Conservation (phyloP, 2,888 invertebrate genomes). For the Mycogona germanica region DNA sequence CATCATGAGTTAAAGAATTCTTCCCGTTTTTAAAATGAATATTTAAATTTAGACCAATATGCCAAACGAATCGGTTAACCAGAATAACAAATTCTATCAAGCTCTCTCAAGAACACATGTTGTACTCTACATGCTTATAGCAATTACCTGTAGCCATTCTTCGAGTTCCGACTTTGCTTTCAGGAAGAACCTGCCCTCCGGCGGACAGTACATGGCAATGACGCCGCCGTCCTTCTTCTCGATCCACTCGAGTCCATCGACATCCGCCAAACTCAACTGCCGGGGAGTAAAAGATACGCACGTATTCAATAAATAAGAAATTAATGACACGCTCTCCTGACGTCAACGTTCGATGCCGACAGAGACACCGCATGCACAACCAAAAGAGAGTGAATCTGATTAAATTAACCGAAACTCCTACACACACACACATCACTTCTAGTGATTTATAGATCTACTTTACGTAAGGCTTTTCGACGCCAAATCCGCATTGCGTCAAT, state of each 20-base stretch:
- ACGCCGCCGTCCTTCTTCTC: constrained; percentile 50
- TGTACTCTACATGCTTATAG: neutral
- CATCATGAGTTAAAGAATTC: no score
- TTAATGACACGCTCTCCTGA: neutral
- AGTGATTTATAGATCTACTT: no score
- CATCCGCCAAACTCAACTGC: constrained; percentile 48
- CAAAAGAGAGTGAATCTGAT: neutral
- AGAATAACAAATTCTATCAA: no score
- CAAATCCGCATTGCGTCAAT: no score
- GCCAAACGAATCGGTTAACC: no score
- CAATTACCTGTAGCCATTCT: constrained; percentile 51
- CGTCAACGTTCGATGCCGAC: no score
- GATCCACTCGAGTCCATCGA: constrained; percentile 51
- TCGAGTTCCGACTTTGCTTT: constrained; percentile 45
- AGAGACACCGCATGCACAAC: neutral
- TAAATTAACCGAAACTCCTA: no score
- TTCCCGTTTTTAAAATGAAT: no score
- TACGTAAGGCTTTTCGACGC: no score
- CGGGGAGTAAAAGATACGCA: constrained; percentile 24
- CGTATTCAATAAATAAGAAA: neutral
- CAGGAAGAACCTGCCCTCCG: constrained; percentile 37
- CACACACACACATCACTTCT: no score
- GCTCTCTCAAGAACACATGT: neutral
- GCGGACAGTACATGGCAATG: constrained; percentile 42
- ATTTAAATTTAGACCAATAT: no score